phyloP scores from a whole-genome alignment of 1,140 invertebrate genomes.

The Calephelis nemesis region DNA sequence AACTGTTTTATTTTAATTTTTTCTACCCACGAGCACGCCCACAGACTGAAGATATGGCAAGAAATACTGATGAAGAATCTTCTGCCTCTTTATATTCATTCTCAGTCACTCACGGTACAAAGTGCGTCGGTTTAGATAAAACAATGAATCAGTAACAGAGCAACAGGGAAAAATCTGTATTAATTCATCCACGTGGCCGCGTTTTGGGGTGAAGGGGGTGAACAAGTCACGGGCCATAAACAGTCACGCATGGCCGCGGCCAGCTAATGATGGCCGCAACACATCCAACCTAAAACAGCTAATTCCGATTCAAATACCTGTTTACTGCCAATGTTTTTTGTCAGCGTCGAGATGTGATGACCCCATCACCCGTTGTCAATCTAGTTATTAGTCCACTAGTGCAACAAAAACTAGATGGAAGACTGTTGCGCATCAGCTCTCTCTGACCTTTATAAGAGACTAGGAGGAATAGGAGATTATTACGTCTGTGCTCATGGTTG shows the following conservation, averaged over 20 bases:
- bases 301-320: slow-evolving; percentile 1
- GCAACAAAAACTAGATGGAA: too few species aligned
- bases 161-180: slow-evolving; percentile 52
- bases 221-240: slow-evolving; percentile 69
- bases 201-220: slow-evolving; percentile 51
- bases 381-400: not conserved
- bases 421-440: too few species aligned
- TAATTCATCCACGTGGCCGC: slow-evolving; percentile 52
- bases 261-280: slow-evolving; percentile 49
- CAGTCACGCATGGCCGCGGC: slow-evolving; percentile 61
- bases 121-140: slow-evolving; percentile 20
- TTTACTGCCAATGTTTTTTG: not conserved
- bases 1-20: too few species aligned
- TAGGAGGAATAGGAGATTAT: too few species aligned
- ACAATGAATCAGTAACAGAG: slow-evolving; percentile 27
- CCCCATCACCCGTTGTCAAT: not conserved
- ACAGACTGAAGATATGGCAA: too few species aligned
- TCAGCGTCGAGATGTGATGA: too few species aligned
- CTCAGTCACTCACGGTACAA: too few species aligned
- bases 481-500: too few species aligned
- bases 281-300: slow-evolving; percentile 5
- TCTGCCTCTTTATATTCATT: too few species aligned
- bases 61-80: too few species aligned
- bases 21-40: too few species aligned
- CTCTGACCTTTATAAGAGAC: too few species aligned